Percentiles rank a stretch among this genome's conserved stretches.
phyloP scores from a whole-genome alignment of 2,113 vertebrate species.

The Cololabis saira region DNA sequence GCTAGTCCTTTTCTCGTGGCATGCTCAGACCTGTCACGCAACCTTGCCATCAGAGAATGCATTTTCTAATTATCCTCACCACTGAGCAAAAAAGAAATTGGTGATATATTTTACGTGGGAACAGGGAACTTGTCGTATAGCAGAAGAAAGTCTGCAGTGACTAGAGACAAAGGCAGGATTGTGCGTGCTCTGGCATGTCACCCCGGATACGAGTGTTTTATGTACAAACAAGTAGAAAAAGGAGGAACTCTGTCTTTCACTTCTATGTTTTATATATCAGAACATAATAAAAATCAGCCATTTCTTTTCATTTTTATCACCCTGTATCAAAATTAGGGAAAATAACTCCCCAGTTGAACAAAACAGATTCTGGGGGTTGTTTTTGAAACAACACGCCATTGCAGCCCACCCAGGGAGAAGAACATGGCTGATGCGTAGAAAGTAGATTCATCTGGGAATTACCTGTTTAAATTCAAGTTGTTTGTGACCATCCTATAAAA shows the following conservation, averaged over 20 bases:
- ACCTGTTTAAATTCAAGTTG: neutral
- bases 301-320: no score
- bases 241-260: no score
- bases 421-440: slow-evolving; percentile 2
- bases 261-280: no score
- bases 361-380: slow-evolving; percentile 9
- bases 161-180: slow-evolving; percentile 5
- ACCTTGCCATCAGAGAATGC: neutral
- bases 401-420: neutral
- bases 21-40: slow-evolving; percentile 24
- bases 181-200: neutral
- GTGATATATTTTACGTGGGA: slow-evolving; percentile 22
- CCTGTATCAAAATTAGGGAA: no score
- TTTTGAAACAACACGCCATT: slow-evolving; percentile 2
- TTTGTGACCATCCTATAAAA: neutral
- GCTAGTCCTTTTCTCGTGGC: slow-evolving; percentile 10
- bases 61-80: slow-evolving; percentile 31
- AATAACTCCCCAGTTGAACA: no score
- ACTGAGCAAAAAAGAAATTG: slow-evolving; percentile 7
- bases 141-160: slow-evolving; percentile 7
- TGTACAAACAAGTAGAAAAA: neutral
- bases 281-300: no score
- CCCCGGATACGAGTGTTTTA: slow-evolving; percentile 4
- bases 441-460: neutral
- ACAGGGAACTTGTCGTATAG: slow-evolving; percentile 2